Conservation (phyloP, 2,113 vertebrate species). For the Neodon shergylaensis region DNA sequence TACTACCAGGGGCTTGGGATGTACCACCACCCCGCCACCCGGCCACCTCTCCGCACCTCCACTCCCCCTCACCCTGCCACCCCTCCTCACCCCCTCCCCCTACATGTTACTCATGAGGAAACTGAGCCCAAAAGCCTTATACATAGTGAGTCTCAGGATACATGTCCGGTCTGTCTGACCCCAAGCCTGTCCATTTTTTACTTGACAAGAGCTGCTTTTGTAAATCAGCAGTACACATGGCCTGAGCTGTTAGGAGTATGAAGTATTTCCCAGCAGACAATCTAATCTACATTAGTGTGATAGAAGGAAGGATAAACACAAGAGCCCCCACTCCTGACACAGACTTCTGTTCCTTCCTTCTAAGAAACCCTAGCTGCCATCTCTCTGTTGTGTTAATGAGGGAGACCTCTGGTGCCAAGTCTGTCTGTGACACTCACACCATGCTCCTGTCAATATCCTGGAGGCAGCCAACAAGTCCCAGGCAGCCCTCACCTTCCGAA, state of each 20-base stretch:
- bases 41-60: background rate
- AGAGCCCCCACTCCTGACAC: background rate
- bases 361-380: background rate
- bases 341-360: background rate
- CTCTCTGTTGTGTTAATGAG: background rate
- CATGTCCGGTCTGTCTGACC: background rate
- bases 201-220: background rate
- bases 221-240: background rate
- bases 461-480: background rate
- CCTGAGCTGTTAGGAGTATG: background rate
- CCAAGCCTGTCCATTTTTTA: background rate
- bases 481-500: background rate
- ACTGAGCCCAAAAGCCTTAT: background rate
- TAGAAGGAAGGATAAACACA: fast-evolving
- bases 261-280: background rate
- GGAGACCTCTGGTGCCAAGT: background rate
- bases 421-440: background rate
- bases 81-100: background rate
- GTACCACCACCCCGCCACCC: no score
- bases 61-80: no score
- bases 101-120: background rate
- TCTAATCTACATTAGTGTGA: background rate
- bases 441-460: background rate
- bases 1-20: background rate
- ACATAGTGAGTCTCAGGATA: background rate